Conservation (phyloP, 2,113 vertebrate genomes). For the Circaetus gallicus region DNA sequence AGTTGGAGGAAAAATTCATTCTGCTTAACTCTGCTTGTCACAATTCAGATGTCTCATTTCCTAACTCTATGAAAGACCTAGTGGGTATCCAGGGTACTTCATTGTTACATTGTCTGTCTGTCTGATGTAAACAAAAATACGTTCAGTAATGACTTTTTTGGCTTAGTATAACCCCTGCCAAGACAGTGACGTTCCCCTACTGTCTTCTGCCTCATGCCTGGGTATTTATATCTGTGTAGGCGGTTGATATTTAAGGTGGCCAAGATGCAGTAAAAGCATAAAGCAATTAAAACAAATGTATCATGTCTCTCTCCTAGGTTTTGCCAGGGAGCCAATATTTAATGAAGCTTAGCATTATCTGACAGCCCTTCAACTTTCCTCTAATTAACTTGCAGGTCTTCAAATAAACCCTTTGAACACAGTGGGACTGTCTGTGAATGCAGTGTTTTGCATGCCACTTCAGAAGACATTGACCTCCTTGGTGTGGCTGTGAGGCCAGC, state of each 20-base stretch:
- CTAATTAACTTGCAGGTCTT: conserved; percentile 29
- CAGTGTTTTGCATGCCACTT: neutral
- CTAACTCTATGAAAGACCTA: neutral
- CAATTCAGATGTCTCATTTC: neutral
- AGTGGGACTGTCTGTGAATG: neutral
- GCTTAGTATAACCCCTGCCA: neutral
- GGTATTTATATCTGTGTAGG: neutral
- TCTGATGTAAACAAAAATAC: neutral
- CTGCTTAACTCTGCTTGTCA: neutral
- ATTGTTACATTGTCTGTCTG: neutral
- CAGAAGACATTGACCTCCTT: neutral
- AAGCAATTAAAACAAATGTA: neutral
- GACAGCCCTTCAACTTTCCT: conserved; percentile 18
- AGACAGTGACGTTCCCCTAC: neutral
- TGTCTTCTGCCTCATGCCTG: neutral
- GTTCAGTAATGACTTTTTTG: neutral
- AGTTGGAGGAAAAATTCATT: neutral
- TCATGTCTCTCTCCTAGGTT: neutral
- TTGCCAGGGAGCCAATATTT: neutral
- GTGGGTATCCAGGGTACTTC: neutral
- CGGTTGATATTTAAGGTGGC: neutral
- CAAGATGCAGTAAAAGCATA: neutral
- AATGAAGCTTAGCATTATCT: conserved; percentile 16
- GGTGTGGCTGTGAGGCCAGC: neutral
- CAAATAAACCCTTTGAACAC: neutral